Conservation (phyloP, 2,888 invertebrate species). For the Uloborus plumipes region DNA sequence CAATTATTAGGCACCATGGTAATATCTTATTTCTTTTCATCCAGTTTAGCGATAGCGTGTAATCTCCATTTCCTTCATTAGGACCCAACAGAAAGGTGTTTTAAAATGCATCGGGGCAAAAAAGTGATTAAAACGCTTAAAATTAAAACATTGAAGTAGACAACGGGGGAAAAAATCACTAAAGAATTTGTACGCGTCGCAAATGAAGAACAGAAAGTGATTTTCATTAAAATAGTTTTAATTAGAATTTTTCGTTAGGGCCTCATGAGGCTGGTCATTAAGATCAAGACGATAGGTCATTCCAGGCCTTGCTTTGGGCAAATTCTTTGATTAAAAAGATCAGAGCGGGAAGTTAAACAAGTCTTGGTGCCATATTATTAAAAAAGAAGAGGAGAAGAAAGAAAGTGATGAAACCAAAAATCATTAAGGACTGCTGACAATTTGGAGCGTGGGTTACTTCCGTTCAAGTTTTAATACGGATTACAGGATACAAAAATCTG, state of each 20-base stretch:
- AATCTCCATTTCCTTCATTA: constrained; percentile 47
- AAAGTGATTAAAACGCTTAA: constrained; percentile 56
- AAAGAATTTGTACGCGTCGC: constrained; percentile 47
- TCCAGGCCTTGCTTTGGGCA: constrained; percentile 55
- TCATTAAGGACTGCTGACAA: constrained; percentile 57
- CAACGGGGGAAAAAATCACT: constrained; percentile 35
- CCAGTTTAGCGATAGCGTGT: constrained; percentile 10
- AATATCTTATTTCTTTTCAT: not conserved
- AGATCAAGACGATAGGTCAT: constrained; percentile 60
- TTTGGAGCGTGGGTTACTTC: constrained; percentile 38
- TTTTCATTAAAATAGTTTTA: constrained; percentile 63
- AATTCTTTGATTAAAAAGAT: constrained; percentile 62
- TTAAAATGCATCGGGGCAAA: constrained; percentile 48
- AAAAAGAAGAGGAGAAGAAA: not conserved
- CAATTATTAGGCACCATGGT: constrained; percentile 23
- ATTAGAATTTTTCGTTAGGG: constrained; percentile 58
- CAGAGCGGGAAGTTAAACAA: constrained; percentile 50
- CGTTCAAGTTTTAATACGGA: constrained; percentile 42
- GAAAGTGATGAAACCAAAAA: constrained; percentile 50
- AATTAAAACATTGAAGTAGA: constrained; percentile 61
- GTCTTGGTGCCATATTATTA: constrained; percentile 51
- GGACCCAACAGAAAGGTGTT: constrained; percentile 28
- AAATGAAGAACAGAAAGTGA: constrained; percentile 61
- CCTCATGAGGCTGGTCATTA: constrained; percentile 55
- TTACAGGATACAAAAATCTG: not conserved